A percentile compares a stretch with the other conserved stretches of the same genome.
These are phyloP conservation scores for Acromyrmex heyeri DNA, from an alignment of 1,140 invertebrate genomes.

Conservation along the genomic window DNA sequence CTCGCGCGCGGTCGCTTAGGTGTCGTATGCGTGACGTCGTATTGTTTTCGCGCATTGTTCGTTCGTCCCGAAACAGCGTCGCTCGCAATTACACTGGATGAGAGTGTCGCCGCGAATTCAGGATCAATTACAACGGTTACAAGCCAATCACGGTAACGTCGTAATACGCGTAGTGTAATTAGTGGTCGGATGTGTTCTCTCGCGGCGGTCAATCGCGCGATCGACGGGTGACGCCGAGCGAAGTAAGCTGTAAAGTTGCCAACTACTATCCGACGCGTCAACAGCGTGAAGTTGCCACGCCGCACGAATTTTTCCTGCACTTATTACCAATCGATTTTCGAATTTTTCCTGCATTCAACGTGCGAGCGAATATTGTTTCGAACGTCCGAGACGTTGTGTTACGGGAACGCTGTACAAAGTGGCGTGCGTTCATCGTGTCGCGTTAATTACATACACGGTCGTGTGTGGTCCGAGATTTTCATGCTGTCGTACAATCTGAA, in stretches of 20 bases:
- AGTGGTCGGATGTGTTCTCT: background rate
- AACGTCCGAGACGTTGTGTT: background rate
- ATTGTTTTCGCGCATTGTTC: background rate
- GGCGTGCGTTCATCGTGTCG: background rate
- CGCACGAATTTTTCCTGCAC: background rate
- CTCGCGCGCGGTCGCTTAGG: background rate
- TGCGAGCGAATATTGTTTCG: background rate
- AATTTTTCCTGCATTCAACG: too few relatives aligned
- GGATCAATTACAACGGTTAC: background rate
- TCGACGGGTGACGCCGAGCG: background rate
- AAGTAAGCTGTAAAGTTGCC: background rate
- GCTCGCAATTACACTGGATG: background rate
- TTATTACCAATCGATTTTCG: too few relatives aligned
- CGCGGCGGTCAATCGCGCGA: too few relatives aligned
- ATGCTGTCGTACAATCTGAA: background rate
- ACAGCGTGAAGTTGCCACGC: background rate
- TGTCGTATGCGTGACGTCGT: background rate
- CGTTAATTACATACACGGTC: slow-evolving; percentile 8
- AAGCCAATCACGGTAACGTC: background rate
- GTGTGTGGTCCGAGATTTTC: slow-evolving; percentile 16
- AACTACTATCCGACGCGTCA: background rate
- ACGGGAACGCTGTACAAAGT: background rate
- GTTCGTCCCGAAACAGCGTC: background rate
- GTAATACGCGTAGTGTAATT: background rate
- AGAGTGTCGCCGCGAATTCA: background rate